Percentiles rank a stretch among this genome's conserved stretches.
These are phyloP conservation scores for Rachycentron canadum DNA, from an alignment of 2,797 vertebrate species.

Conservation along the genomic window DNA sequence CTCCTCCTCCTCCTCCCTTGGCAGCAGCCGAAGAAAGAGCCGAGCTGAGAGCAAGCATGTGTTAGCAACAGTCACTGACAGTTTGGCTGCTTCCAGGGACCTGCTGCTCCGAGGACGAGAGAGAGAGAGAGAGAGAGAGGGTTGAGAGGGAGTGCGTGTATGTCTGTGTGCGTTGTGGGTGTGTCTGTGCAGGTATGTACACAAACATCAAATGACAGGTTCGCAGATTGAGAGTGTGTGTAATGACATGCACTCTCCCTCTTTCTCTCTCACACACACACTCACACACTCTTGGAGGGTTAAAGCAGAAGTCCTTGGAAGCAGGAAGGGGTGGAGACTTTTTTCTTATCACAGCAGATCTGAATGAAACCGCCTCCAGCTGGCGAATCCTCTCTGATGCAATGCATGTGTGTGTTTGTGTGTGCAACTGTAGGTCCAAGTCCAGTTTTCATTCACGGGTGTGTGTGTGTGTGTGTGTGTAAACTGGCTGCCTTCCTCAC, in stretches of 20 bases:
- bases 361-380: slow-evolving; percentile 45
- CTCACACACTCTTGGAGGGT: slow-evolving; percentile 1
- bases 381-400: slow-evolving; percentile 25
- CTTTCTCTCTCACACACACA: slow-evolving; percentile 2
- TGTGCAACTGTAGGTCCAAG: slow-evolving; percentile 26
- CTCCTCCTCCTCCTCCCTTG: slow-evolving; percentile 57
- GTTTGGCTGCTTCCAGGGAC: slow-evolving; percentile 77
- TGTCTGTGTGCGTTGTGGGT: slow-evolving; percentile 26
- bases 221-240: slow-evolving; percentile 25
- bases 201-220: slow-evolving; percentile 60
- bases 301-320: slow-evolving; percentile 30
- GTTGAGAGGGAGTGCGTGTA: not conserved
- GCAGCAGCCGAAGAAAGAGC: slow-evolving; percentile 69
- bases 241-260: not conserved
- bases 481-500: slow-evolving; percentile 8
- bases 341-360: slow-evolving; percentile 47
- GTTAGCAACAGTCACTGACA: slow-evolving; percentile 74
- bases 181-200: slow-evolving; percentile 59
- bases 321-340: slow-evolving; percentile 41
- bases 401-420: slow-evolving; percentile 22
- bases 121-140: slow-evolving; percentile 18
- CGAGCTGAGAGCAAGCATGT: slow-evolving; percentile 70
- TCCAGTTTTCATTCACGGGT: slow-evolving; percentile 20
- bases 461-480: slow-evolving; percentile 22
- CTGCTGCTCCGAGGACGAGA: slow-evolving; percentile 66